Conservation (phyloP, 92 coral and sea anemone genomes). For the Umimayanthus kanabou region DNA sequence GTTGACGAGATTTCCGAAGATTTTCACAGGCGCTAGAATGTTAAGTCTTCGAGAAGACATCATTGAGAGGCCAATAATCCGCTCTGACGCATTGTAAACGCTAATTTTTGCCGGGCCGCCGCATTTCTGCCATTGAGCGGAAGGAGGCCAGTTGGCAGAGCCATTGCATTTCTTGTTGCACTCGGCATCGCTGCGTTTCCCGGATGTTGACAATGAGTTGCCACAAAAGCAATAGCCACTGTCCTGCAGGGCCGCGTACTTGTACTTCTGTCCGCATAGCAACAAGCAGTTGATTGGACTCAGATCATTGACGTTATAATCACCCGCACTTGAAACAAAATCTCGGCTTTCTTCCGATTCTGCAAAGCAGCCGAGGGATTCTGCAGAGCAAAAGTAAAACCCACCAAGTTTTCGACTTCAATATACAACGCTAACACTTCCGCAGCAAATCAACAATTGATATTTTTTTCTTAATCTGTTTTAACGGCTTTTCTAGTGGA, state of each 20-base stretch:
- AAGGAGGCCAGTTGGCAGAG: slow-evolving; percentile 49
- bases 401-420: neutral
- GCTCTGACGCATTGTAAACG: slow-evolving; percentile 70
- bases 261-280: slow-evolving; percentile 77
- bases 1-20: slow-evolving; percentile 61
- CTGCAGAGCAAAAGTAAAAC: slow-evolving; percentile 45
- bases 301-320: slow-evolving; percentile 64
- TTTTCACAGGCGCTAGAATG: slow-evolving; percentile 56
- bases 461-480: no score
- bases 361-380: slow-evolving; percentile 75
- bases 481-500: no score
- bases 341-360: slow-evolving; percentile 59
- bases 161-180: slow-evolving; percentile 76
- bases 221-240: slow-evolving; percentile 83
- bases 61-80: slow-evolving; percentile 76
- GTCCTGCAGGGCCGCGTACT: slow-evolving; percentile 79
- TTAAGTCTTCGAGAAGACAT: slow-evolving; percentile 42
- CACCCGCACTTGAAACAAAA: slow-evolving; percentile 85
- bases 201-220: slow-evolving; percentile 55
- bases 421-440: no score
- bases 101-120: slow-evolving; percentile 71
- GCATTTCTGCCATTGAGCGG: slow-evolving; percentile 61
- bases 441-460: no score
- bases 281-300: slow-evolving; percentile 82
- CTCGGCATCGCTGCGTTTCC: slow-evolving; percentile 64